A percentile compares a stretch with the other conserved stretches of the same genome.
These are phyloP conservation scores for Pitta sordida DNA, from an alignment of 2,113 vertebrate genomes.

Conservation along the genomic window DNA sequence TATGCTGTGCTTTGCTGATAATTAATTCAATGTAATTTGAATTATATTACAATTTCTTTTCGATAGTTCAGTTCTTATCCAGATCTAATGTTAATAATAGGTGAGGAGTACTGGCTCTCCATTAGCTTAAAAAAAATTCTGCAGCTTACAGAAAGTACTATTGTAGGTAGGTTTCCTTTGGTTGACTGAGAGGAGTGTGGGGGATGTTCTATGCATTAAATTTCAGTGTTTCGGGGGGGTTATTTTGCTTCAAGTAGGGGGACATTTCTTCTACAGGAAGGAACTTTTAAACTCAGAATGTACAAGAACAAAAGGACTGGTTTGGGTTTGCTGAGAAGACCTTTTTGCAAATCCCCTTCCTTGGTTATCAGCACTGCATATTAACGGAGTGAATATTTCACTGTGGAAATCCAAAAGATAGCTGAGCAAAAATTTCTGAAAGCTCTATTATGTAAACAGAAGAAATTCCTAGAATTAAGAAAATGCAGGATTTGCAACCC, in stretches of 20 bases:
- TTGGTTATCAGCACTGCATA: background rate
- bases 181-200: accelerated
- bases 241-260: background rate
- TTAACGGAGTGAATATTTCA: background rate
- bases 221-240: background rate
- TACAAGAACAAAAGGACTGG: background rate
- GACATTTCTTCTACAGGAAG: background rate
- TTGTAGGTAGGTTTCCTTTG: background rate
- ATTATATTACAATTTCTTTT: background rate
- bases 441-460: background rate
- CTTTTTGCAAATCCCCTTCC: background rate
- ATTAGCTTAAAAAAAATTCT: background rate
- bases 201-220: background rate
- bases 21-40: background rate
- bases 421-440: background rate
- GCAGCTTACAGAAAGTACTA: background rate
- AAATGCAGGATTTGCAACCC: background rate
- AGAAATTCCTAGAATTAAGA: background rate
- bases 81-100: background rate
- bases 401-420: background rate
- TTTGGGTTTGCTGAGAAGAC: background rate
- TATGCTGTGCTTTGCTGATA: background rate
- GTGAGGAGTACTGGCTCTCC: too few relatives aligned
- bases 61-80: background rate
- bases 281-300: background rate